Conservation (phyloP, 2,888 invertebrate genomes). For the Brachyopa scutellaris region DNA sequence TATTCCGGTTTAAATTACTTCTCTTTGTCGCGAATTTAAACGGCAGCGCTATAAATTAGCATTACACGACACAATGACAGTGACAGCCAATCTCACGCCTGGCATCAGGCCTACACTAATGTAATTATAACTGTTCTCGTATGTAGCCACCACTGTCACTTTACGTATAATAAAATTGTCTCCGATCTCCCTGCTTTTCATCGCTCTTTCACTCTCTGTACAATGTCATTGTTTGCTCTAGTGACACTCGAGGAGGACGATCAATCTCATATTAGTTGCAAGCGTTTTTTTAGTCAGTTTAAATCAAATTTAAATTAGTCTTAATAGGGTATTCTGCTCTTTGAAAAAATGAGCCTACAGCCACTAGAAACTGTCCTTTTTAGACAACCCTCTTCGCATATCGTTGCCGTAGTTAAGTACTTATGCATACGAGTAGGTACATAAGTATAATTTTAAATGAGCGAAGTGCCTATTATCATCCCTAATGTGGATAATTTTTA, state of each 20-base stretch:
- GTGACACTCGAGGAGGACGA: slow-evolving; percentile 21
- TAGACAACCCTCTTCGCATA: background rate
- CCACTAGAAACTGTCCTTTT: background rate
- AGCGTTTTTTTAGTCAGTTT: slow-evolving; percentile 46
- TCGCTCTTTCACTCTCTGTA: slow-evolving; percentile 3
- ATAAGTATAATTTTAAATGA: background rate
- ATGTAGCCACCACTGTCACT: background rate
- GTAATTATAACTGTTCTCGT: slow-evolving; percentile 32
- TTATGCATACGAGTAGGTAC: too few species aligned
- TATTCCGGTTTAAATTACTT: slow-evolving; percentile 21
- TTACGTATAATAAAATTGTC: background rate
- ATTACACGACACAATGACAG: slow-evolving; percentile 50
- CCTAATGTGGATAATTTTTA: background rate
- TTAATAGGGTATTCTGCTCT: slow-evolving; percentile 30
- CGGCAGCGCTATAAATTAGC: slow-evolving; percentile 11
- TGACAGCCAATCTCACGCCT: slow-evolving; percentile 35
- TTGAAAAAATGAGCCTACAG: slow-evolving; percentile 1
- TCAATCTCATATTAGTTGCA: slow-evolving; percentile 38
- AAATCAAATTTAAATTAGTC: slow-evolving; percentile 58
- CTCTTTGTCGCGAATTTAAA: slow-evolving; percentile 37
- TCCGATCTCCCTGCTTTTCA: slow-evolving; percentile 9
- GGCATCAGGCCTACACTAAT: slow-evolving; percentile 45
- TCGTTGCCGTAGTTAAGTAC: background rate
- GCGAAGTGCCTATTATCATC: background rate
- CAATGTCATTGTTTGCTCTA: slow-evolving; percentile 34